Base-by-base conservation (phyloP, 2,797 vertebrate species). In the Acanthornis magna region DNA sequence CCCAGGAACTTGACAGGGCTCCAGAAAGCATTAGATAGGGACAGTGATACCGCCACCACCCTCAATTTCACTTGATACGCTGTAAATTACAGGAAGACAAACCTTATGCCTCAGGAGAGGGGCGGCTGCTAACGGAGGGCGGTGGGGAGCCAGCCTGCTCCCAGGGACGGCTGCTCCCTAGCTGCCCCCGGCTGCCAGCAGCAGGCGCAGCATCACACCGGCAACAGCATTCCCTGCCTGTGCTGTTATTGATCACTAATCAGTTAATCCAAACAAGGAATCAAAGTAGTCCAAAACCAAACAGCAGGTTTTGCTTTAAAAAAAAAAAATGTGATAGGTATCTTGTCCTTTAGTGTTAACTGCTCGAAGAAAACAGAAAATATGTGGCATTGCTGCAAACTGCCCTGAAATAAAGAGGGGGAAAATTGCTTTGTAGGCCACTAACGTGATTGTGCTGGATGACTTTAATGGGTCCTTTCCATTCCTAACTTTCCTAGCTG, bases 1-100 rank as follows among this genome's bases (percentile, higher is more conserved):
- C 76, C 62, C 66, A 66, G 7, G 23, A 88, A 87, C 70, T 86
- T 96, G 89, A 89, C 89, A 88, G 47, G 48, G 74, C 30, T 96
- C 91, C 93, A 96, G 71, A 80, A 95, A 43, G 58, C 81, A 88
- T 79, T 57, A 95, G 92, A 93, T n/a, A 94, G 91, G 77, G 91
- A 81, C 70, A 83, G 58, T 1, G 66, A 94, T 88, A 94, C 73
- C 1, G 11, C 71, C 65, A 79, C 91, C 92, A 73, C 83, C 91
- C 87, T 82, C 79, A 45, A 30, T 78, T 92, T 88, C 68, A 63
- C 84, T 84, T 70, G 87, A 88, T 88, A 92, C 0, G 9, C 76
- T 3, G 26, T 78, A 86, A 94, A 90, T 86, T 84, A 84, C 91
- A 96, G 88, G 89, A 94, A 93, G 79, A 76, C 70, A 93, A 95